Percentiles rank a stretch among this genome's conserved stretches.
Evolutionary conservation across 2,797 vertebrate genomes (phyloP).

Genomic region (Tachyglossus aculeatus): DNA sequence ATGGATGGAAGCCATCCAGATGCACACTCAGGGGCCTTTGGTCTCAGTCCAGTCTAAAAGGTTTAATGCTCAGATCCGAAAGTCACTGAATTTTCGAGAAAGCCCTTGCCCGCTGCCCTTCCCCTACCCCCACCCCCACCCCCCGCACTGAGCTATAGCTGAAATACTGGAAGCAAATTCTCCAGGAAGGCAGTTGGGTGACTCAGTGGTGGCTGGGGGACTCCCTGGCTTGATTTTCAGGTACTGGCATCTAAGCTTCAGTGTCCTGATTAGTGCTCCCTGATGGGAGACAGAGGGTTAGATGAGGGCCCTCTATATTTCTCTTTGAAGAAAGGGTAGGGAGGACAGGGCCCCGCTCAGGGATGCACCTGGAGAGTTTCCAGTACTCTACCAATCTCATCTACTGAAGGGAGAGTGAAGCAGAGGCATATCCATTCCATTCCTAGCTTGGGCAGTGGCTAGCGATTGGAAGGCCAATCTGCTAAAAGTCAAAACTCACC

Average conservation of each 20-base stretch:
- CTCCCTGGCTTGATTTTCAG: slow-evolving; percentile 26
- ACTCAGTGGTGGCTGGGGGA: background rate
- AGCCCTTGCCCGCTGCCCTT: slow-evolving; percentile 13
- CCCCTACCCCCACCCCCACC: background rate
- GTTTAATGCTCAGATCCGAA: slow-evolving; percentile 19
- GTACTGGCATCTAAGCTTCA: background rate
- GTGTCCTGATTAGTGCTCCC: background rate
- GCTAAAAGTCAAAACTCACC: too few relatives aligned
- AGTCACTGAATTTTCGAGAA: background rate
- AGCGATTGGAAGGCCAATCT: too few relatives aligned
- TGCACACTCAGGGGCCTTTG: background rate
- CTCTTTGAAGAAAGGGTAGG: too few relatives aligned
- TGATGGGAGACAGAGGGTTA: too few relatives aligned
- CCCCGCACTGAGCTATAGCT: slow-evolving; percentile 22
- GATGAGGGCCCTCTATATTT: too few relatives aligned
- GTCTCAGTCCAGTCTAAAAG: background rate
- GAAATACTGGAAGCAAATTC: slow-evolving; percentile 12
- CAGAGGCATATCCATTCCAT: too few relatives aligned
- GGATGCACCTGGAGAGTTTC: too few relatives aligned
- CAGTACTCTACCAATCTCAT: too few relatives aligned
- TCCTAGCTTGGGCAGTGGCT: too few relatives aligned
- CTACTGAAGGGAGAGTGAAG: too few relatives aligned
- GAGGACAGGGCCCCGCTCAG: too few relatives aligned
- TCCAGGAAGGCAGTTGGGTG: slow-evolving; percentile 8
- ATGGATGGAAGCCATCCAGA: fast-evolving